Evolutionary conservation across 1,140 invertebrate genomes (phyloP), one percentile per base, ranked within the genome.

Genomic region (Zaprionus africanus): DNA sequence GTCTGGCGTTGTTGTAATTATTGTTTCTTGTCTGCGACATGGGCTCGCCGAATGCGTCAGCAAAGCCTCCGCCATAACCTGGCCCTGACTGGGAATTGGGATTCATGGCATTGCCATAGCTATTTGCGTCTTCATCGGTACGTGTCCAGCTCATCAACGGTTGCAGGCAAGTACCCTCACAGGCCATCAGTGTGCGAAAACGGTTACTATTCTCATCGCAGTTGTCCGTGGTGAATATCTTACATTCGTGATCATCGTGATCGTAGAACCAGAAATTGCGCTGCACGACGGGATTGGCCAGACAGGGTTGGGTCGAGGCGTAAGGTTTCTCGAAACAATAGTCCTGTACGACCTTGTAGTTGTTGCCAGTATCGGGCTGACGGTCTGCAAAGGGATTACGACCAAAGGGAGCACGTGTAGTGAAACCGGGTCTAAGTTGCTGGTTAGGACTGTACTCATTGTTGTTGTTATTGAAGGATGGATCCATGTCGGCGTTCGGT

Each of bases 191-290:
- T 0, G 84, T 76, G 13, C 75, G 74, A 22, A 92, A 92, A 6
- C 83, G 81, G 76, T 92, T 92, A 19, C 53, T 76, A 49, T 92
- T 92, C 24, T 79, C 67, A 65, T 92, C 91, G 43, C 91, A 92
- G 56, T 91, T 90, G 57, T 92, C 87, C 12, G 91, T 79, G 15
- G 91, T 92, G 22, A 92, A 92, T 38, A 92, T 59, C 68, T 91
- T 90, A 34, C 91, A 92, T 31, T 90, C 68, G 41, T 75, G 80
- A 66, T 86, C 80, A 0, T 90, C 84, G 19, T 91, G 84, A 62
- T 92, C 91, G 46, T 91, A 92, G 54, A 91, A 92, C 91, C 91
- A 92, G 61, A 61, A 92, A 28, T 92, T 92, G 3, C 78, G 64
- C 3, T 82, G 51, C n/a, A 79, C 63, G 4, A 91, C 65, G 0